phyloP scores from a whole-genome alignment of 2,888 invertebrate species.

The Siphlonurus alternatus region DNA sequence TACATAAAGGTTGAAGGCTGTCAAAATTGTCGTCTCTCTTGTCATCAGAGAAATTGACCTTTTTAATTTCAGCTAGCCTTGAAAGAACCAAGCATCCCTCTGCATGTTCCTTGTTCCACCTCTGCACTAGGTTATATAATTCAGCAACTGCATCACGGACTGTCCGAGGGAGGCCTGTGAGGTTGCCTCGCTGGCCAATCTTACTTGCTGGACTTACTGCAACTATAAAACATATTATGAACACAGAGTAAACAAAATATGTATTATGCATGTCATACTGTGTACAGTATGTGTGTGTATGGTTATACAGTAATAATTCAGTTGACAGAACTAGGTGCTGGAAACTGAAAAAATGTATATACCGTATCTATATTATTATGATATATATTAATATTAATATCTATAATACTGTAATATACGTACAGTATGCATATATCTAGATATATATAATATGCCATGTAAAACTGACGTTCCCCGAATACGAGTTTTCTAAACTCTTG shows the following conservation, averaged over 20 bases:
- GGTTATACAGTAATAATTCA: too few relatives aligned
- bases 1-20: neutral
- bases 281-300: too few relatives aligned
- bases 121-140: conserved; percentile 32
- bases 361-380: too few relatives aligned
- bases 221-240: conserved; percentile 20
- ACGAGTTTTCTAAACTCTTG: too few relatives aligned
- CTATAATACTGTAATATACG: too few relatives aligned
- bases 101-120: conserved; percentile 33
- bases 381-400: too few relatives aligned
- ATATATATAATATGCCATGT: too few relatives aligned
- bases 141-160: conserved; percentile 38
- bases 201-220: conserved; percentile 24
- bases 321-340: too few relatives aligned
- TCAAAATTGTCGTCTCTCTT: neutral
- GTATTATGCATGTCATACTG: too few relatives aligned
- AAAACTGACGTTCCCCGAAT: too few relatives aligned
- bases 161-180: conserved; percentile 37
- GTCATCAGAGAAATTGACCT: neutral
- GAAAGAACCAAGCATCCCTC: conserved; percentile 20
- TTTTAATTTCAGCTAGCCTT: neutral
- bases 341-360: too few relatives aligned
- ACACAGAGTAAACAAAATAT: neutral
- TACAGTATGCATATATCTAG: too few relatives aligned
- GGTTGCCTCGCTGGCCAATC: conserved; percentile 27